Evolutionary conservation across 2,888 invertebrate genomes (phyloP).

Genomic region (Leptinotarsa rubiginosa): DNA sequence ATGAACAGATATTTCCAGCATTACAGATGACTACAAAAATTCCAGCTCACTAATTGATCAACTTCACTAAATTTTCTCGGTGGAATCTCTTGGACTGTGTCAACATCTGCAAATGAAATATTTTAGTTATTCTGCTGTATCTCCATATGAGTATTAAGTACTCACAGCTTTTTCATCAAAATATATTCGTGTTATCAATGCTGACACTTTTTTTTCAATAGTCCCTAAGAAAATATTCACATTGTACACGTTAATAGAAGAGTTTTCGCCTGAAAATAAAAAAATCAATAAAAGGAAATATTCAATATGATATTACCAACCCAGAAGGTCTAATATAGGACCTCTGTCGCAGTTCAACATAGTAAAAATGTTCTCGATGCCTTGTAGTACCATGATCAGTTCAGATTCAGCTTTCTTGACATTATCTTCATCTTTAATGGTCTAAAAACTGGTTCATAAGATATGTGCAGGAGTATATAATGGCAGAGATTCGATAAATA

Average conservation of each 20-base stretch:
- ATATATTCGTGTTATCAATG: conserved; percentile 72
- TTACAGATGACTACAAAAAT: background rate
- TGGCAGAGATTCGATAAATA: too few species aligned
- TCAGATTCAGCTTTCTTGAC: conserved; percentile 54
- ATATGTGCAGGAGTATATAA: too few species aligned
- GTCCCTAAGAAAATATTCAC: conserved; percentile 86
- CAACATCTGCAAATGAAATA: conserved; percentile 36
- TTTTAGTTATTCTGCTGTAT: background rate
- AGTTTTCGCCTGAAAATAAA: conserved; percentile 70
- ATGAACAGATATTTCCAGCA: too few species aligned
- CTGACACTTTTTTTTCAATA: conserved; percentile 80
- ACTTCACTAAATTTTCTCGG: conserved; percentile 30
- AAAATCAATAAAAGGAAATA: background rate
- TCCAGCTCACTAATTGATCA: conserved; percentile 20
- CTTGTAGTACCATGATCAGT: conserved; percentile 48
- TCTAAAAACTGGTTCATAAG: conserved; percentile 38
- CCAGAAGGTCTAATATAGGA: conserved; percentile 78
- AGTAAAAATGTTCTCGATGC: conserved; percentile 66
- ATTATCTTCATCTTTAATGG: conserved; percentile 47
- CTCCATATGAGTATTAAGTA: background rate
- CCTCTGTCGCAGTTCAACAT: conserved; percentile 79
- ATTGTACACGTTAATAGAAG: conserved; percentile 79
- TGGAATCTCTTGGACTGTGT: conserved; percentile 38
- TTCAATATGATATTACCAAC: conserved; percentile 60
- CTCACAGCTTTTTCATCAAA: conserved; percentile 61